Base-by-base conservation (phyloP, 2,797 vertebrate species). In the Alosa sapidissima region DNA sequence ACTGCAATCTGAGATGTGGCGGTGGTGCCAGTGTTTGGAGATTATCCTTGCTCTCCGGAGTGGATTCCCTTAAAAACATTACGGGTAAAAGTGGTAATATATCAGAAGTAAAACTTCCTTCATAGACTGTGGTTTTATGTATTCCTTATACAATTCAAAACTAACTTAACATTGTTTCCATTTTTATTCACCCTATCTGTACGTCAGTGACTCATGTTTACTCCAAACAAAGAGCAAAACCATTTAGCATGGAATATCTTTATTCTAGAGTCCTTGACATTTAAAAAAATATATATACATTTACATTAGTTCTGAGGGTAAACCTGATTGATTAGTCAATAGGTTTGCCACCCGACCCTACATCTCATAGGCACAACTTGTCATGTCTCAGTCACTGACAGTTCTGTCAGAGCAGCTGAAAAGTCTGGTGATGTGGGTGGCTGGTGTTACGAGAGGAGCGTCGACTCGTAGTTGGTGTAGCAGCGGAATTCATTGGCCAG, bases 401-500 rank as follows among this genome's bases (percentile, higher is more conserved):
- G 55, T 58, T n/a, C 19, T 58, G 55, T 21, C 55, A n/a, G 55
- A 7, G 55, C 4, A 58, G 21, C 58, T 62, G n/a, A 62, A 62
- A 62, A 24, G 58, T 62, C 58, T 62, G 58, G 8, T 62, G 6
- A 21, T 62, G 58, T 24, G 33, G 65, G 5, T 11, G 16, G 41
- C 41, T 19, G 16, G 16, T 47, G 89, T 88, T 82, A 88, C 48
- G 85, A 90, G 83, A 93, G 90, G 82, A 98, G 95, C 21, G 88
- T 90, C 5, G 97, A 97, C n/a, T 94, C 90, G 54, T 98, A 99
- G 92, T 98, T 99, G 83, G 95, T 92, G 0, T 96, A 99, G 84
- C 98, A 99, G 84, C 97, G 93, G 88, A 99, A 99, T 89, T 98
- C 97, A 6, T 99, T 99, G 83, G 96, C 97, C 89, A 99, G 88